Conservation (phyloP, 2,888 invertebrate species). For the Lypha dubia region DNA sequence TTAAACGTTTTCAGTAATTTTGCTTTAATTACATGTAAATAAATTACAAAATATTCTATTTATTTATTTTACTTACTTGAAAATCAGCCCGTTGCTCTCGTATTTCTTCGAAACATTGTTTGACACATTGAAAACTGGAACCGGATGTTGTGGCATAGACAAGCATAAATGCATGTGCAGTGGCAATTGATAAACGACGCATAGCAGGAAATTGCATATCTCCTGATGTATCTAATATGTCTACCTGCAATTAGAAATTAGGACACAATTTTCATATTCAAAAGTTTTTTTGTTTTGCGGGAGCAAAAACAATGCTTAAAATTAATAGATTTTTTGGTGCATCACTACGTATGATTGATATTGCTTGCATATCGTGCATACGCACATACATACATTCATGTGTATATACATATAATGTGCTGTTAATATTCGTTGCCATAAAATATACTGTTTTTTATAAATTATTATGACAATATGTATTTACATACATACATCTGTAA, state of each 20-base stretch:
- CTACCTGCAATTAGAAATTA: conserved; percentile 85
- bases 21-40: not conserved
- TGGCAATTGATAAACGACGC: conserved; percentile 93
- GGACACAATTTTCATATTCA: too few species aligned
- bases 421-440: too few species aligned
- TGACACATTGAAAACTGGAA: conserved; percentile 89
- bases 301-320: too few species aligned
- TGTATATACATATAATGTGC: too few species aligned
- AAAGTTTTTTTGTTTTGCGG: too few species aligned
- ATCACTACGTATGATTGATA: too few species aligned
- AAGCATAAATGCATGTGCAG: conserved; percentile 93
- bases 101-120: conserved; percentile 91
- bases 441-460: too few species aligned
- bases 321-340: too few species aligned
- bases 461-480: too few species aligned
- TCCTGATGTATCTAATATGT: conserved; percentile 92
- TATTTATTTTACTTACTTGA: conserved; percentile 82
- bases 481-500: too few species aligned
- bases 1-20: not conserved
- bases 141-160: conserved; percentile 92
- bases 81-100: conserved; percentile 91
- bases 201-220: conserved; percentile 96
- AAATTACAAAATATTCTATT: not conserved
- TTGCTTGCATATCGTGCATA: too few species aligned
- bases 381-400: too few species aligned